Percentiles rank a stretch among this genome's conserved stretches.
phyloP scores from a whole-genome alignment of 2,797 vertebrate species.

The Falco rusticolus region DNA sequence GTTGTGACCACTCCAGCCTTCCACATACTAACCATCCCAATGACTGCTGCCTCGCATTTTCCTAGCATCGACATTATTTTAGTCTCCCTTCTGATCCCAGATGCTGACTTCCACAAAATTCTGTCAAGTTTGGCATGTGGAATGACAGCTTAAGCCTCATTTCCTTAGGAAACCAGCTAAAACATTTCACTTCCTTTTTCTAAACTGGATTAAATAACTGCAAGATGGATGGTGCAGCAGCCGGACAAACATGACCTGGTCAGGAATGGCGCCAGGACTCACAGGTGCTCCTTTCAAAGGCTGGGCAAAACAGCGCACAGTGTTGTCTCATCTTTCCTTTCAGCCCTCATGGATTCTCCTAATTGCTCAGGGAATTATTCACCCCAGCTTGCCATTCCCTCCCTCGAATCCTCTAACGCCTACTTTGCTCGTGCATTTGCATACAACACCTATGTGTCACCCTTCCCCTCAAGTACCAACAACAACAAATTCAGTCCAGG shows the following conservation, averaged over 20 bases:
- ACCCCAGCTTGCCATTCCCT: background rate
- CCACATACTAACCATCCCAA: background rate
- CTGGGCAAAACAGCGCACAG: background rate
- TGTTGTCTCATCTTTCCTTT: conserved; percentile 53
- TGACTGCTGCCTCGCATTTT: background rate
- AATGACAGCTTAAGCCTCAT: conserved; percentile 54
- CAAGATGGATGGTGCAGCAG: conserved; percentile 17
- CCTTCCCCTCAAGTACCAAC: background rate
- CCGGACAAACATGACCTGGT: conserved; percentile 63
- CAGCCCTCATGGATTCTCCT: background rate
- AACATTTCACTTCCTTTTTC: conserved; percentile 50
- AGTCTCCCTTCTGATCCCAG: background rate
- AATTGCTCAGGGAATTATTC: conserved; percentile 45
- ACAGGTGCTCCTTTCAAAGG: conserved; percentile 34
- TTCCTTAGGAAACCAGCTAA: conserved; percentile 65
- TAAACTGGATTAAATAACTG: conserved; percentile 44
- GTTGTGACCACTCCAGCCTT: background rate
- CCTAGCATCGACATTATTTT: background rate
- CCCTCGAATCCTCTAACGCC: background rate
- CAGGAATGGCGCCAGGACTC: conserved; percentile 17
- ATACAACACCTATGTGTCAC: background rate
- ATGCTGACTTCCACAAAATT: conserved; percentile 25
- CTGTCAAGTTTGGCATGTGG: conserved; percentile 9
- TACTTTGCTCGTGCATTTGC: background rate
- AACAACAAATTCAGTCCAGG: background rate